phyloP scores from a whole-genome alignment of 2,113 vertebrate species.

The Anguilla rostrata region DNA sequence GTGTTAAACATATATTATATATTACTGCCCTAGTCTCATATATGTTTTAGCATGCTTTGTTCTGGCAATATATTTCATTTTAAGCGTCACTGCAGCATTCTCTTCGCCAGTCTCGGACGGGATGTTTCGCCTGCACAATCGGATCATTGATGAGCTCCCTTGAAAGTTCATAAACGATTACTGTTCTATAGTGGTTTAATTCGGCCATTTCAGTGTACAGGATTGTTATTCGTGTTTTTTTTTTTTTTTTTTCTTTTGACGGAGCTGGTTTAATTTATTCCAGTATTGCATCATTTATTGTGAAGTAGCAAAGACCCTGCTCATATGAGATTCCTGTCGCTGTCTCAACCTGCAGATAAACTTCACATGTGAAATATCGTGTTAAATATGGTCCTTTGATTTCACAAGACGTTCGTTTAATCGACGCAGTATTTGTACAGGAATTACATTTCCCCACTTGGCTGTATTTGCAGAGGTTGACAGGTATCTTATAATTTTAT shows the following conservation, averaged over 20 bases:
- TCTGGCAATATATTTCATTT: constrained; percentile 41
- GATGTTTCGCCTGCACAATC: constrained; percentile 15
- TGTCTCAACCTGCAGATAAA: constrained; percentile 70
- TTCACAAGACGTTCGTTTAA: constrained; percentile 62
- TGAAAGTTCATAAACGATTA: constrained; percentile 11
- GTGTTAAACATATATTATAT: background rate
- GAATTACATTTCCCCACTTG: background rate
- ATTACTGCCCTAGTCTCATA: background rate
- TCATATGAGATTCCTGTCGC: constrained; percentile 71
- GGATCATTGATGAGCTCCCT: background rate
- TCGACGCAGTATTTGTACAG: background rate
- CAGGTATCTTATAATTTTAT: background rate
- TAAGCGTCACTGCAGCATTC: constrained; percentile 69
- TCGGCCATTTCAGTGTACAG: background rate
- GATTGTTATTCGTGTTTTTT: background rate
- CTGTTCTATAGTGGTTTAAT: background rate
- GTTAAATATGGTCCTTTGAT: constrained; percentile 51
- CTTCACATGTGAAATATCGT: constrained; percentile 66
- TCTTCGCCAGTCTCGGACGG: constrained; percentile 33
- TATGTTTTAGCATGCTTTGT: constrained; percentile 47
- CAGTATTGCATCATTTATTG: constrained; percentile 80
- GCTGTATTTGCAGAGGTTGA: background rate
- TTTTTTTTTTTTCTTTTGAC: constrained; percentile 47
- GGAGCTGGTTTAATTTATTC: constrained; percentile 71
- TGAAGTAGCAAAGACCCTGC: constrained; percentile 69